phyloP scores from a whole-genome alignment of 2,888 invertebrate genomes.

The Leistus spinibarbis region DNA sequence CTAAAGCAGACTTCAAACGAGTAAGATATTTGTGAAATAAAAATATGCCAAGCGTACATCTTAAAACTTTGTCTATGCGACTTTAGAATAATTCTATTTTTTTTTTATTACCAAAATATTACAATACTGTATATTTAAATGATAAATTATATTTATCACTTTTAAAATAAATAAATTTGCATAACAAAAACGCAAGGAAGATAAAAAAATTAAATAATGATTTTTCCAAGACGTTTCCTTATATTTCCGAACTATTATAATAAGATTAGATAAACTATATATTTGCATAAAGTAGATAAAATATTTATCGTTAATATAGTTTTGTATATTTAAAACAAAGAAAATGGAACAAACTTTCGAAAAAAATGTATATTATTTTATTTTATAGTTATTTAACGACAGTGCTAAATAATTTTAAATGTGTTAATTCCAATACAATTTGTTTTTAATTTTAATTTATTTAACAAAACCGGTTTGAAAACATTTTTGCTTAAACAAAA shows the following conservation, averaged over 20 bases:
- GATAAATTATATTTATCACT: too few relatives aligned
- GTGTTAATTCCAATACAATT: constrained; percentile 30
- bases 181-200: too few relatives aligned
- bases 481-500: too few relatives aligned
- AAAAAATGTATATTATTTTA: not conserved
- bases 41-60: not conserved
- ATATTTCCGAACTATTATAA: constrained; percentile 11
- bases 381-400: not conserved
- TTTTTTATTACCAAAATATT: constrained; percentile 15
- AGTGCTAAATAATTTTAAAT: not conserved
- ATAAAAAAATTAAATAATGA: too few relatives aligned
- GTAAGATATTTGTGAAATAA: constrained; percentile 31
- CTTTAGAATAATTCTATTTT: not conserved
- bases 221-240: constrained; percentile 21
- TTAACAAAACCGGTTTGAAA: too few relatives aligned
- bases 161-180: too few relatives aligned
- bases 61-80: constrained; percentile 1
- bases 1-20: constrained; percentile 38
- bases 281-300: constrained; percentile 25
- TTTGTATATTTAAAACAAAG: not conserved
- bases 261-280: constrained; percentile 25
- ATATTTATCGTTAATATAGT: constrained; percentile 9
- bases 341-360: not conserved
- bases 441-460: too few relatives aligned
- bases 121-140: too few relatives aligned